Base-by-base conservation (phyloP, 1,140 invertebrate species). In the Phthorimaea operculella region DNA sequence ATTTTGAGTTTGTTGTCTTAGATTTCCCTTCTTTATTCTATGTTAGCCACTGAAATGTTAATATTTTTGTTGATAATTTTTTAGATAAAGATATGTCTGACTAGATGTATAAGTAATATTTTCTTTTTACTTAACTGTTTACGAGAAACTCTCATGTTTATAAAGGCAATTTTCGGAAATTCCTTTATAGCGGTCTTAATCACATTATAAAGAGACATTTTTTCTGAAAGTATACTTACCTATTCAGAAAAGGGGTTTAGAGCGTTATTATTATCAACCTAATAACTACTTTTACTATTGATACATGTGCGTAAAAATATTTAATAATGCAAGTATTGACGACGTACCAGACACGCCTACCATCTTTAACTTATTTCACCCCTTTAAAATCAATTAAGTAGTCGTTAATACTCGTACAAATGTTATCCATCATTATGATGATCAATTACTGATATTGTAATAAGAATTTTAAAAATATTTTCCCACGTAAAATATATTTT, bases 211-310 rank as follows among this genome's bases (percentile, higher is more conserved):
- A 39, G 10, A 47, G 11, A 8, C 62, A 62, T 54, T 72, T 68
- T 72, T 68, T 60, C 53, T 55, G 51, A 67, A 56, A 64, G 58
- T 65, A 59, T 54, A 7, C 58, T 54, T 28, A 7, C 58, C 53
- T 28, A 28, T 28, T 28, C 21, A 28, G 39, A 64, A 72, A 75
- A 73, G 75, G 75, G 71, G 70, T 69, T 72, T 54, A 59, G 61
- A 64, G 68, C 74, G 72, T 78, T 72, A 70, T 66, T 53, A 66
- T 77, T 78, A 71, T 75, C 73, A 68, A 61, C 73, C 67, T 60
- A 39, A 58, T 65, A 17, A 47, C 51, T 52, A 42, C 1, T 47
- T n/a, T 15, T 47, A 28, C 21, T 28, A 28, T 28, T 28, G 21
- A 28, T 28, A 28, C 21, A 28, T 28, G 21, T 28, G 21, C 21